phyloP scores from a whole-genome alignment of 2,113 vertebrate species.

The Hystrix brachyura region DNA sequence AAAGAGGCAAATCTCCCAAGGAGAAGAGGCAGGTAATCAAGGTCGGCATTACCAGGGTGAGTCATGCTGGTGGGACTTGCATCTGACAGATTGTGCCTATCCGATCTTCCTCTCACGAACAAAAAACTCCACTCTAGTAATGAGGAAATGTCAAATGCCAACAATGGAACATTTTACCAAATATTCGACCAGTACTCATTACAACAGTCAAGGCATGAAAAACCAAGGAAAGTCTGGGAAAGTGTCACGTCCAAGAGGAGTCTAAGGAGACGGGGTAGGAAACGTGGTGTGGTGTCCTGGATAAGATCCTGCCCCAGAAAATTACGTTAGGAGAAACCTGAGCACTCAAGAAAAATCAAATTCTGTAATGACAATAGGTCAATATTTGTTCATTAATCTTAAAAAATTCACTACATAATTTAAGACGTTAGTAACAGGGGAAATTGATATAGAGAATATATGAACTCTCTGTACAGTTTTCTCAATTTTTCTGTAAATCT shows the following conservation, averaged over 20 bases:
- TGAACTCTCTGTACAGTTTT: background rate
- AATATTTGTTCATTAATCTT: background rate
- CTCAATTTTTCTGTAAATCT: background rate
- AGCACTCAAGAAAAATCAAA: background rate
- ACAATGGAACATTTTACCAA: accelerated
- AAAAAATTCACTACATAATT: background rate
- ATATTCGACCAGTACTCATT: accelerated
- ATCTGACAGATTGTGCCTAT: background rate
- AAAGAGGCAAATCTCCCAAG: background rate
- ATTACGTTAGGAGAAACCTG: background rate
- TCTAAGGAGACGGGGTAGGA: background rate
- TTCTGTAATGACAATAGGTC: background rate
- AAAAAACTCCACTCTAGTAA: background rate
- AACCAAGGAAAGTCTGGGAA: background rate
- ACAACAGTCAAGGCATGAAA: background rate
- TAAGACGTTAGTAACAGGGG: background rate
- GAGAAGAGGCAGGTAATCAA: background rate
- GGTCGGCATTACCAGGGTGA: background rate
- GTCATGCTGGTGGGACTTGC: too few relatives aligned
- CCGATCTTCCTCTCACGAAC: background rate
- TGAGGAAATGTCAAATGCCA: background rate
- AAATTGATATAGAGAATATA: background rate
- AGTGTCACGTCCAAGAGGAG: background rate
- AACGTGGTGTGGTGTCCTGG: too few relatives aligned
- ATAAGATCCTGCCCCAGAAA: background rate